These are phyloP conservation scores for Oncopeltus fasciatus DNA, from an alignment of 1,140 invertebrate genomes.

Conservation along the genomic window DNA sequence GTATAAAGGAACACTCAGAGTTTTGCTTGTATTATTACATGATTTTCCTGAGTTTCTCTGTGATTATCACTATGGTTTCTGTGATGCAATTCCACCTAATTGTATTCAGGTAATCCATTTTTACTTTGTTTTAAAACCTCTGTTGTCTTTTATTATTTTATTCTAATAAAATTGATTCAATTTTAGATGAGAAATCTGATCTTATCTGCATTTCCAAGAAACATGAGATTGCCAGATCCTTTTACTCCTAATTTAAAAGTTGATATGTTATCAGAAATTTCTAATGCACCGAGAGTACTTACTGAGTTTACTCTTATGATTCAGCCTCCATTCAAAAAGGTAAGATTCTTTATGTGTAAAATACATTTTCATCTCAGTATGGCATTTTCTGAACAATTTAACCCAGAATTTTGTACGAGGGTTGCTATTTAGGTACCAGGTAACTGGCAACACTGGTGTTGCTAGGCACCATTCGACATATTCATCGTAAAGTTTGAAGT, in stretches of 20 bases:
- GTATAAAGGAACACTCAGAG: slow-evolving; percentile 91
- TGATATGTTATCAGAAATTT: slow-evolving; percentile 65
- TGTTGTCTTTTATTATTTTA: neutral
- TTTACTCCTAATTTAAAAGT: slow-evolving; percentile 96
- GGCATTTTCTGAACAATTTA: no score
- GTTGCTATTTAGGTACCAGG: no score
- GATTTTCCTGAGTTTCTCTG: slow-evolving; percentile 99
- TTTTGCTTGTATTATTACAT: slow-evolving; percentile 89
- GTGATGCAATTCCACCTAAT: slow-evolving; percentile 96
- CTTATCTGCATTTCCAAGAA: slow-evolving; percentile 90
- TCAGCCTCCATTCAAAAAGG: slow-evolving; percentile 78
- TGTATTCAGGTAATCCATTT: slow-evolving; percentile 62
- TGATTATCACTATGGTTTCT: slow-evolving; percentile 98
- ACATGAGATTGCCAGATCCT: slow-evolving; percentile 94
- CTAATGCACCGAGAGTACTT: slow-evolving; percentile 62
- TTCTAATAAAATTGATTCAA: neutral
- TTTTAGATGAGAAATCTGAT: slow-evolving; percentile 86
- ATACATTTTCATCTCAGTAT: no score
- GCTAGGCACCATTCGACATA: no score
- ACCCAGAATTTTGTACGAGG: no score
- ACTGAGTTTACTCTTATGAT: slow-evolving; percentile 81
- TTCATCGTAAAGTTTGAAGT: no score
- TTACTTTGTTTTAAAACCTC: neutral
- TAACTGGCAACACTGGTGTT: no score
- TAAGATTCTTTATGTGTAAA: no score